Conservation (phyloP, 2,888 invertebrate species). For the Scaptomyza flava region DNA sequence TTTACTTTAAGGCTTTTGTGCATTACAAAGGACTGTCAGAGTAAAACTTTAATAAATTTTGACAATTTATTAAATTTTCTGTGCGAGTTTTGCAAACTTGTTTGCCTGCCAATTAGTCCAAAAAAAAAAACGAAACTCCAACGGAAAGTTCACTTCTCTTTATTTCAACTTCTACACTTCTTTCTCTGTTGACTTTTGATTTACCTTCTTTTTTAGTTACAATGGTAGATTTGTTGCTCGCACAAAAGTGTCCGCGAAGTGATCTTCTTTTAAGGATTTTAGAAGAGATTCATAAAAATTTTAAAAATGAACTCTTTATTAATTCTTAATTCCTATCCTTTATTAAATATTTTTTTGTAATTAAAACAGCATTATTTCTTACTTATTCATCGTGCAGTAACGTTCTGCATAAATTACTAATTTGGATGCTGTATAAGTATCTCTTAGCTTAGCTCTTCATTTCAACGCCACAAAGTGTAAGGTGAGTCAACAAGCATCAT, state of each 20-base stretch:
- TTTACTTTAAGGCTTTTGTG: slow-evolving; percentile 37
- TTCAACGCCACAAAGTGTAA: not conserved
- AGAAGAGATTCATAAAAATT: no score
- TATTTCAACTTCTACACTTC: slow-evolving; percentile 6
- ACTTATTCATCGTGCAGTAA: not conserved
- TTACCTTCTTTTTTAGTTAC: not conserved
- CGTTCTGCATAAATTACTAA: not conserved
- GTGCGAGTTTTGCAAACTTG: slow-evolving; percentile 9
- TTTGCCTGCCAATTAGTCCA: slow-evolving; percentile 42
- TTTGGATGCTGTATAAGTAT: not conserved
- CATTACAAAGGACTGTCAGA: slow-evolving; percentile 12
- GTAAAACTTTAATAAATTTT: slow-evolving; percentile 34
- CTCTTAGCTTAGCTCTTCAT: not conserved
- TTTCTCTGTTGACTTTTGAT: slow-evolving; percentile 20
- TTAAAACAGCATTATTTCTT: not conserved
- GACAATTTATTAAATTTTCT: slow-evolving; percentile 28
- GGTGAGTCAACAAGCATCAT: slow-evolving; percentile 11
- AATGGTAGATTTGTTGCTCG: not conserved
- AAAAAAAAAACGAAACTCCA: slow-evolving; percentile 20
- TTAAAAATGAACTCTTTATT: no score
- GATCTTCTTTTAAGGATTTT: no score
- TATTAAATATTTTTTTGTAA: not conserved
- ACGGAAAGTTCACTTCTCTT: slow-evolving; percentile 22
- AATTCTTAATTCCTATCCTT: no score
- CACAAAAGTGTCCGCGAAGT: no score